Evolutionary conservation across 2,113 vertebrate species (phyloP).

Genomic region (Melanerpes formicivorus): DNA sequence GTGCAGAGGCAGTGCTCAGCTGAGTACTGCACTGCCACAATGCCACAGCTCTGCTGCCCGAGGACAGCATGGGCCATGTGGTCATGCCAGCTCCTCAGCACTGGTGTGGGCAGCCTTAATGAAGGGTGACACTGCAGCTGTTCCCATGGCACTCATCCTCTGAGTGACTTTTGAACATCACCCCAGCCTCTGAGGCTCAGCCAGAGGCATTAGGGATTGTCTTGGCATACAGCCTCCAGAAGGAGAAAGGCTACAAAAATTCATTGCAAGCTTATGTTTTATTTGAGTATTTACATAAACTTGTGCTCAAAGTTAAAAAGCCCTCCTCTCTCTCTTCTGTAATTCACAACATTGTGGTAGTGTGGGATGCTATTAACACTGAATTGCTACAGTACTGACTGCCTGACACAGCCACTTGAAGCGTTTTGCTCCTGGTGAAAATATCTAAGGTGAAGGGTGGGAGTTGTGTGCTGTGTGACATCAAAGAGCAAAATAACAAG

Average conservation of each 20-base stretch:
- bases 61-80: rapidly evolving
- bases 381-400: neutral
- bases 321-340: neutral
- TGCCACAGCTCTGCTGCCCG: rapidly evolving
- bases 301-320: neutral
- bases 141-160: neutral
- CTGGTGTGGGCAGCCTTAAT: rapidly evolving
- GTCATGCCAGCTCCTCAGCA: rapidly evolving
- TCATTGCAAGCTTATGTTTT: neutral
- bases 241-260: neutral
- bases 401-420: neutral
- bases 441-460: neutral
- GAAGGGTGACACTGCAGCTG: neutral
- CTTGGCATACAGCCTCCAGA: neutral
- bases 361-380: neutral
- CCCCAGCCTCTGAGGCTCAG: neutral
- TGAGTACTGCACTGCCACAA: rapidly evolving
- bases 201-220: neutral
- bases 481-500: neutral
- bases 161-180: rapidly evolving
- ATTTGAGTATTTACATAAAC: neutral
- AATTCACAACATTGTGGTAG: neutral
- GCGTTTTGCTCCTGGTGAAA: rapidly evolving
- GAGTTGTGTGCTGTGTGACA: rapidly evolving
- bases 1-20: neutral